Evolutionary conservation across 1,140 invertebrate genomes (phyloP), one percentile per base, ranked within the genome.

Genomic region (Drosophila lacteicornis): DNA sequence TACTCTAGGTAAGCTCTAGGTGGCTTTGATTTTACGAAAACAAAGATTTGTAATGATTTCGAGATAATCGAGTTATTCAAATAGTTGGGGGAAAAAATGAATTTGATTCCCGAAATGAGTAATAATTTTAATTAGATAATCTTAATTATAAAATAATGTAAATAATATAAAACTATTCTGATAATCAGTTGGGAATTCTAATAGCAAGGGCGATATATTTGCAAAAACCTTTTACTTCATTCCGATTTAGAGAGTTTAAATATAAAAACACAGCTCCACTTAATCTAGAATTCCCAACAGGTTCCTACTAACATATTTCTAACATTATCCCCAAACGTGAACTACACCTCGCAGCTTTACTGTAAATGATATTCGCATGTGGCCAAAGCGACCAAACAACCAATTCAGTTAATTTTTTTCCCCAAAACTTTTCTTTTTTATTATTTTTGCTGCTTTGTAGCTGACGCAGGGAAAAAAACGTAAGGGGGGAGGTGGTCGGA

Each of bases 391-490:
- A 66, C 42, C 51, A 76, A 76, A 45, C 43, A 33, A 67, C 30
- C 30, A 66, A 33, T 40, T 43, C 42, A 38, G 40, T 61, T 57
- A 33, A 15, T 38, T 59, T 55, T 74, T 75, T 71, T 47, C n/a
- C 49, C 65, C 53, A 46, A 53, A 53, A 50, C 9, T 43, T 61
- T 71, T 25, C 27, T 63, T 42, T 45, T 47, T 50, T 66, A 62
- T 53, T 59, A 68, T 75, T 55, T 55, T 33, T 33, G 12, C 33
- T 71, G 77, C 62, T 46, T 38, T 75, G 61, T 76, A 30, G 79
- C 80, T 82, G 80, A 83, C 80, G 80, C 60, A 49, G 80, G 47
- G 19, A 22, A 42, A 79, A 86, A 84, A 79, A 62, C n/a, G 30
- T 45, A 2, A 12, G 15, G 11, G 17, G 45, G 45, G 45, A 46